Base-by-base conservation (phyloP, 2,888 invertebrate species). In the Drosophila suboccidentalis region DNA sequence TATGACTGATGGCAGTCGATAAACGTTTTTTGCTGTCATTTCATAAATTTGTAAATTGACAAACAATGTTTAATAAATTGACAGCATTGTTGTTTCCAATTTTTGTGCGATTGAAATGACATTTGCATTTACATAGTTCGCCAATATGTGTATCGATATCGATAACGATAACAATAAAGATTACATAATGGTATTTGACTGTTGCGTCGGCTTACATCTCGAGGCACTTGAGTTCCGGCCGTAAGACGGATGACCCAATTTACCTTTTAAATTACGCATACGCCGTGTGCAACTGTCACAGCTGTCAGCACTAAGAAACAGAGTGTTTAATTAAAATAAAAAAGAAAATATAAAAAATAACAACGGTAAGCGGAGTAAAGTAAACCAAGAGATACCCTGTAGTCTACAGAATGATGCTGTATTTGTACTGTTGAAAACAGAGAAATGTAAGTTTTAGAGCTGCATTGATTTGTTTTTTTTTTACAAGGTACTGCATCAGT, bases 301-400 rank as follows among this genome's bases (percentile, higher is more conserved):
- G 61, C 67, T 76, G 80, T 67, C 80, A 55, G 76, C 77, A 46
- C 54, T 41, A 44, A 69, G 81, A 71, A 62, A 29, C 57, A 59
- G 50, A 71, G 69, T 61, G 67, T 66, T 58, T 85, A 89, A 85
- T 85, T 89, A 87, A 50, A 50, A 38, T 38, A 50, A 50, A 81
- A 81, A 73, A 34, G 43, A 49, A 47, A 64, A 67, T 51, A 43
- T 51, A 53, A 46, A 57, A 8, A 5, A 26, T 26, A 46, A 46
- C 29, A 22, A 29, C 15, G 22, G 13, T n/a, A 38, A 49, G 34
- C 39, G 17, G 13, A 47, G 46, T 55, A 19, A 11, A 26, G 0
- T 10, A 3, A 15, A 15, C 47, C 32, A 0, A 4, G 10, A 11
- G 19, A 69, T 61, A 43, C 55, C 43, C 54, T 19, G 38, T 26